Base-by-base conservation (phyloP, 1,140 invertebrate species). In the Bombus confusus region DNA sequence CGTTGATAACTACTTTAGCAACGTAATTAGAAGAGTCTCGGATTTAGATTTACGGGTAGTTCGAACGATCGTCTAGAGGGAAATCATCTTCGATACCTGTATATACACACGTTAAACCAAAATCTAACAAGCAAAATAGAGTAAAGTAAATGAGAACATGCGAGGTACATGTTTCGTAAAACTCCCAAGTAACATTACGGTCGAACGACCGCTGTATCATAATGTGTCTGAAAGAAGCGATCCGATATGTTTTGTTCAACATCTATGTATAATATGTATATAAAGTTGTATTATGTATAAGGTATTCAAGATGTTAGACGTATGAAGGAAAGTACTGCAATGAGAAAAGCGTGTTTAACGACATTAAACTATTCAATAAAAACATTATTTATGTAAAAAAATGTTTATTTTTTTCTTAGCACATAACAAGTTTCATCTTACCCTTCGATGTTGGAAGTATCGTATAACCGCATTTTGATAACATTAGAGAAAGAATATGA, bases 381-480 rank as follows among this genome's bases (percentile, higher is more conserved):
- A 89, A 87, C 82, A 92, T 90, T 92, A 93, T 93, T 93, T 93
- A 92, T 92, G 86, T 86, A 86, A 90, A 91, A 91, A 89, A 85
- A 87, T 62, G n/a, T 90, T 87, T 87, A 87, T 88, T 90, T 15
- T 47, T 82, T 77, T 74, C 5, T 59, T 28, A 68, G 66, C 18
- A 37, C 43, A 37, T 59, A 79, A 57, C 77, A 69, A 83, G 80
- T 75, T 41, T 37, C 68, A n/a, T 22, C 22, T 37, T 31, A 10
- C 41, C 22, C 6, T 59, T 59, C n/a, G 22, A 34, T 68, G 43
- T 68, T 25, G 13, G 15, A 76, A 69, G 57, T 62, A 78, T 77
- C 41, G 47, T 22, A 73, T 64, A 86, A 83, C 57, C 39, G 43
- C 22, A 47, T 74, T 64, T 74, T n/a, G 34, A 74, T 39, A 76